Evolutionary conservation across 35 echinoderm and acorn worm genomes (phyloP), one percentile per base, ranked within the genome.

Genomic region (Hemicentrotus pulcherrimus): DNA sequence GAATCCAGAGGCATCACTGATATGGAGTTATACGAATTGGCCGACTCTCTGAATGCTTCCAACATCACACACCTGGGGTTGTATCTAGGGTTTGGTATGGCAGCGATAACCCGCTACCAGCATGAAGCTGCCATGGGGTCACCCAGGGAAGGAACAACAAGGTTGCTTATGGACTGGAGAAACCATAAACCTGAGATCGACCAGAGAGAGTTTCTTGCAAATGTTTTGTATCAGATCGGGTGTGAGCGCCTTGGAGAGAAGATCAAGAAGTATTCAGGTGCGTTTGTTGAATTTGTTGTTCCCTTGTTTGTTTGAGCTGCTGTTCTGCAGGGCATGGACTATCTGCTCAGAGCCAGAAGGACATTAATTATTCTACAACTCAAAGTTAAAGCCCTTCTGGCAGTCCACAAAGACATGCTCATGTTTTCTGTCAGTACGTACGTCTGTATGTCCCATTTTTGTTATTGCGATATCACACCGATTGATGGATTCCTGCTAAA

Each of bases 1-100:
- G 22, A 78, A 78, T 22, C 22, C 7, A 78, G 65, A 78, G 65
- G 65, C 24, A 78, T 78, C 22, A 78, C 32, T 18, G 88, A 90
- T 41, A 47, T 90, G 14, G 88, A 90, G 88, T 47, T 90, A 46
- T 41, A 45, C 12, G 46, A 47, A 13, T 90, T 90, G 88, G 88
- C 88, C 0, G 88, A 90, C 31, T 47, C 32, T 90, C 32, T 90
- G 2, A 90, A 33, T 90, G 46, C 32, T 14, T 22, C 19, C 14
- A 22, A 90, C 32, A 90, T 90, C 88, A 45, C 18, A 28, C 11
- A 90, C 7, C 88, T 90, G 15, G 88, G 88, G 14, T 10, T 90
- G 46, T 90, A 47, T 90, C 88, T 90, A 30, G 88, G 88, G n/a
- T 90, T 90, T 47, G 46, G 88, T 90, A 47, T 90, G 88, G 32